Percentiles rank a stretch among this genome's conserved stretches.
phyloP scores from a whole-genome alignment of 2,797 vertebrate species.

The Dermochelys coriacea region DNA sequence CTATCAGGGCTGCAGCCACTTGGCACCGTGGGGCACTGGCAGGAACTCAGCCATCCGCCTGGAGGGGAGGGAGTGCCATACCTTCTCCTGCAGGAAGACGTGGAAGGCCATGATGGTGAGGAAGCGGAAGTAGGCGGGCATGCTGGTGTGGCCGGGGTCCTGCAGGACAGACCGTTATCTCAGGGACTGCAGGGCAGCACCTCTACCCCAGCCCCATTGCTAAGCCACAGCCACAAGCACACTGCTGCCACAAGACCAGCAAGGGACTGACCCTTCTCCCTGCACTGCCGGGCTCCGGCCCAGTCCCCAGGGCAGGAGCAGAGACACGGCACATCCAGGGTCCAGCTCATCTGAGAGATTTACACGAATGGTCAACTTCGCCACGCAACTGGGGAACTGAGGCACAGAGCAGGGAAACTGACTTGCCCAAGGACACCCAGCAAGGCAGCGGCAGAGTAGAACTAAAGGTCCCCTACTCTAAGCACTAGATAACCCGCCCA shows the following conservation, averaged over 20 bases:
- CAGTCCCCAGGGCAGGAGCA: not conserved
- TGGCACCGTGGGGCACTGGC: not conserved
- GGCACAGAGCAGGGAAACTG: not conserved
- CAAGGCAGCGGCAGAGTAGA: not conserved
- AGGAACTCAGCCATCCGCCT: too few species aligned
- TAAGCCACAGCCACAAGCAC: not conserved
- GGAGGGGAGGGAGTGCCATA: not conserved
- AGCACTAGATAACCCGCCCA: not conserved
- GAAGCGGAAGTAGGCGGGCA: conserved; percentile 96
- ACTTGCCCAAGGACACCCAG: not conserved
- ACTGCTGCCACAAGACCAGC: not conserved
- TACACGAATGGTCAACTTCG: not conserved
- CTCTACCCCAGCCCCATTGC: not conserved
- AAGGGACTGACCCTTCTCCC: not conserved
- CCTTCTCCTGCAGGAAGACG: conserved; percentile 95
- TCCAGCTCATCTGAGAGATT: not conserved
- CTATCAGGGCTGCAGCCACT: not conserved
- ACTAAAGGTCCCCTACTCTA: too few species aligned
- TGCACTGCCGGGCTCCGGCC: not conserved
- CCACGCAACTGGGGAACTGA: not conserved
- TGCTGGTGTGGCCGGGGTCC: conserved; percentile 79
- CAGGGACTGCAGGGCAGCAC: not conserved
- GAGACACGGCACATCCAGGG: not conserved
- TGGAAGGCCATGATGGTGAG: conserved; percentile 98
- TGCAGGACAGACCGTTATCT: conserved; percentile 49